A percentile compares a stretch with the other conserved stretches of the same genome.
phyloP scores from a whole-genome alignment of 2,888 invertebrate species.

The Pollenia amentaria region DNA sequence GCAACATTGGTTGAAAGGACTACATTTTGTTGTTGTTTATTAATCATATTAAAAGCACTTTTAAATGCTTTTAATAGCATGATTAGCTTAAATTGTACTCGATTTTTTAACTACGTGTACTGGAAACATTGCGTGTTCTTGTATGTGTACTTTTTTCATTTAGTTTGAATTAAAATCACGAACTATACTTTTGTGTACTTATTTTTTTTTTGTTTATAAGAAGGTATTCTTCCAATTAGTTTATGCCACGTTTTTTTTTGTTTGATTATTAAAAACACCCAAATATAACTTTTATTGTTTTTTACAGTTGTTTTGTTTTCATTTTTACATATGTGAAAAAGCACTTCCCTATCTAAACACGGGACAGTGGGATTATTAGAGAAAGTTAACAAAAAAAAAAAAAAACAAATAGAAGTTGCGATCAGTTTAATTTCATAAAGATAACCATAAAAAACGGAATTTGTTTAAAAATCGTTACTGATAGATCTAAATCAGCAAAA shows the following conservation, averaged over 20 bases:
- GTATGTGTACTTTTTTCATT: constrained; percentile 49
- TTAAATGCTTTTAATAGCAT: constrained; percentile 42
- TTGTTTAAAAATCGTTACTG: too few relatives aligned
- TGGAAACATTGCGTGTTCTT: constrained; percentile 11
- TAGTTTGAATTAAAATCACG: constrained; percentile 70
- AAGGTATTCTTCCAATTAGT: constrained; percentile 15
- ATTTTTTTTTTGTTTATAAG: constrained; percentile 8
- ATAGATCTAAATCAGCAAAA: too few relatives aligned
- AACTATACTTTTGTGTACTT: constrained; percentile 52
- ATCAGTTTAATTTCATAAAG: too few relatives aligned
- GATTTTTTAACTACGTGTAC: not conserved
- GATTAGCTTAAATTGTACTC: constrained; percentile 36
- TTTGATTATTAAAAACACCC: not conserved
- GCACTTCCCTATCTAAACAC: not conserved
- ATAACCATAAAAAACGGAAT: too few relatives aligned
- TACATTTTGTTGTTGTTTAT: constrained; percentile 40
- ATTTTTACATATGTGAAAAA: not conserved
- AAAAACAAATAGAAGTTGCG: too few relatives aligned
- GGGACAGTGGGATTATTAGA: too few relatives aligned
- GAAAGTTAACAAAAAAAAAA: too few relatives aligned
- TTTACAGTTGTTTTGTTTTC: constrained; percentile 20
- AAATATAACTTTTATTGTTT: constrained; percentile 8
- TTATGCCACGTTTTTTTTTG: constrained; percentile 47
- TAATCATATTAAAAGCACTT: constrained; percentile 41
- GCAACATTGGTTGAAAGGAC: too few relatives aligned